Base-by-base conservation (phyloP, 2,888 invertebrate species). In the Ellobium chinense region DNA sequence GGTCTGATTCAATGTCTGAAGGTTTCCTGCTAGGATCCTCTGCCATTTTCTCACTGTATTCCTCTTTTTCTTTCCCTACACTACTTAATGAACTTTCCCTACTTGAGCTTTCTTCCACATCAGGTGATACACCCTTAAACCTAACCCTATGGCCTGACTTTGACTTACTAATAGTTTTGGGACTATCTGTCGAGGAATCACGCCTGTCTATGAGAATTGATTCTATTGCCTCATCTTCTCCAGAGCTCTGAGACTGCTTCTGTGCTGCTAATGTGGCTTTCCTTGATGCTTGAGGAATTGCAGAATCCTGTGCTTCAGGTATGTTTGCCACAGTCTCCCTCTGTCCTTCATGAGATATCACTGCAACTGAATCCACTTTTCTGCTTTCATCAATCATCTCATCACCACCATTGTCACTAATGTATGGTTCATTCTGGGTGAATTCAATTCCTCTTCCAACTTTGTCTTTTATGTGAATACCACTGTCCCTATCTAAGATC, bases 111-210 rank as follows among this genome's bases (percentile, higher is more conserved):
- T 69, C 68, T n/a, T 83, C 79, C 0, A 60, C 63, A 7, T 79
- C 83, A 31, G 78, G 76, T 14, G 72, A 62, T 2, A 79, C 36
- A 63, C 75, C 83, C 65, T 81, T 83, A 66, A 83, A 83, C 46
- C 83, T 77, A 27, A 83, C 83, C 36, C 83, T 81, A 12, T 81
- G 81, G 36, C 75, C 75, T 74, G 62, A 46, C 36, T 80, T 80
- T n/a, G 74, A 36, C 62, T 70, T 78, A 39, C 46, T 62, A 36
- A 39, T 18, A 9, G 27, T 58, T 46, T 72, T 72, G 1, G 36
- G 27, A 36, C 46, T 46, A 46, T 37, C 36, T 24, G 69, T 21
- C 34, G 9, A 29, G 27, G 21, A 31, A 9, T 46, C 29, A 54
- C 21, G 12, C n/a, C 21, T 34, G 21, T 74, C 39, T 62, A 37